phyloP scores from a whole-genome alignment of 37 sponge, comb jelly and placozoan species.

The Amphimedon queenslandica region DNA sequence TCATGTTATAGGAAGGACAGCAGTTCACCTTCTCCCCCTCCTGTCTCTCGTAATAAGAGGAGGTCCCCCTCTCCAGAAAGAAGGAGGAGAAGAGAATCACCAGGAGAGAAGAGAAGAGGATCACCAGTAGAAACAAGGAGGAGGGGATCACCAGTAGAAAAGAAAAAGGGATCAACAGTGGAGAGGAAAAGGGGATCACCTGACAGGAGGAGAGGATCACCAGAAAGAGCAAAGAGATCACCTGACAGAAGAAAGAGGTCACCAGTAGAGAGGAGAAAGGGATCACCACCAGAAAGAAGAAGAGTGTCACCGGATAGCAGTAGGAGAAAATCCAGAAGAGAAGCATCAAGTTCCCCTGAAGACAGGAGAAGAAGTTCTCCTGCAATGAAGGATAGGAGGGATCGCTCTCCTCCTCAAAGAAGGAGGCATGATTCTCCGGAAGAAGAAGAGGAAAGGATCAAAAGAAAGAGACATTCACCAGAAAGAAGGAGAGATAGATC shows the following conservation, averaged over 20 bases:
- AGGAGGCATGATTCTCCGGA: neutral
- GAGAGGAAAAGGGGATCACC: slow-evolving; percentile 11
- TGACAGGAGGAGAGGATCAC: neutral
- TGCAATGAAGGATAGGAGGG: neutral
- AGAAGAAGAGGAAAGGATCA: no score
- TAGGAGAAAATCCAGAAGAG: no score
- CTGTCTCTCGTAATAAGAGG: no score
- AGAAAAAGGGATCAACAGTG: neutral
- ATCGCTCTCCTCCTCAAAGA: neutral
- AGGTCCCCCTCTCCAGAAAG: no score
- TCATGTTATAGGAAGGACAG: no score
- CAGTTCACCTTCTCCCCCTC: no score
- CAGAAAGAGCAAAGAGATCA: neutral
- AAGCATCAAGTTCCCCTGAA: neutral
- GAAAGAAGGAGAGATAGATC: neutral
- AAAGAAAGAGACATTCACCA: neutral
- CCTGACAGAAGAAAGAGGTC: slow-evolving; percentile 7
- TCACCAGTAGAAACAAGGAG: neutral
- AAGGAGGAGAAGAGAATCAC: neutral
- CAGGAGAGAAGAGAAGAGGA: slow-evolving; percentile 11
- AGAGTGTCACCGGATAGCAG: neutral
- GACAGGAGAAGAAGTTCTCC: neutral
- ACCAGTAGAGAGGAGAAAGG: neutral
- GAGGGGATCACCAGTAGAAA: neutral
- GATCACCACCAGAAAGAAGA: neutral